Evolutionary conservation across 2,113 vertebrate species (phyloP).

Genomic region (Heterochromis multidens): DNA sequence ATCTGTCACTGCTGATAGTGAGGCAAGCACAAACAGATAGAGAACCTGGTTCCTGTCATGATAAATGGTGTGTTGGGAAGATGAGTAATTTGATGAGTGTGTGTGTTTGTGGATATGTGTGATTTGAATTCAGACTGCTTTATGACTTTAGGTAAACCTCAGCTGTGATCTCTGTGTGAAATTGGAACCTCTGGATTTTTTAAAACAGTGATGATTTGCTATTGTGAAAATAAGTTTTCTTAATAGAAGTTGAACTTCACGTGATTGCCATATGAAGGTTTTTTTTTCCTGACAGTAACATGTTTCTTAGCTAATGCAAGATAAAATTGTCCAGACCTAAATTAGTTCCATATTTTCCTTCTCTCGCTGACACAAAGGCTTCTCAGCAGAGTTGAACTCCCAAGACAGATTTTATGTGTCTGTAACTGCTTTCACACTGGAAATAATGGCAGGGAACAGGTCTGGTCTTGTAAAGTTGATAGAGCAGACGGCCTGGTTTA

Average conservation of each 20-base stretch:
- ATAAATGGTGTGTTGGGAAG: slow-evolving; percentile 3
- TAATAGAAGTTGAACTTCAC: not conserved
- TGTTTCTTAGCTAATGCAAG: not conserved
- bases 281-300: not conserved
- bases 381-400: not conserved
- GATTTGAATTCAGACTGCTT: not conserved
- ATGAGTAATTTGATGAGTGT: not conserved
- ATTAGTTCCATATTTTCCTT: not conserved
- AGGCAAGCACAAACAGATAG: not conserved
- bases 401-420: slow-evolving; percentile 13
- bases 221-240: not conserved
- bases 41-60: slow-evolving; percentile 3
- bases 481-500: not conserved
- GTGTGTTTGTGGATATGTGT: not conserved
- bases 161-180: not conserved
- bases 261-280: not conserved
- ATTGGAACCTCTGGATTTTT: not conserved
- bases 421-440: slow-evolving; percentile 1
- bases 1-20: not conserved
- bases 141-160: not conserved
- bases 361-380: not conserved
- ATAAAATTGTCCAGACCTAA: not conserved
- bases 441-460: slow-evolving; percentile 13
- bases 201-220: not conserved
- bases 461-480: slow-evolving; percentile 26